A percentile compares a stretch with the other conserved stretches of the same genome.
phyloP scores from a whole-genome alignment of 1,140 invertebrate species.

The Akabosia matsudoensis region DNA sequence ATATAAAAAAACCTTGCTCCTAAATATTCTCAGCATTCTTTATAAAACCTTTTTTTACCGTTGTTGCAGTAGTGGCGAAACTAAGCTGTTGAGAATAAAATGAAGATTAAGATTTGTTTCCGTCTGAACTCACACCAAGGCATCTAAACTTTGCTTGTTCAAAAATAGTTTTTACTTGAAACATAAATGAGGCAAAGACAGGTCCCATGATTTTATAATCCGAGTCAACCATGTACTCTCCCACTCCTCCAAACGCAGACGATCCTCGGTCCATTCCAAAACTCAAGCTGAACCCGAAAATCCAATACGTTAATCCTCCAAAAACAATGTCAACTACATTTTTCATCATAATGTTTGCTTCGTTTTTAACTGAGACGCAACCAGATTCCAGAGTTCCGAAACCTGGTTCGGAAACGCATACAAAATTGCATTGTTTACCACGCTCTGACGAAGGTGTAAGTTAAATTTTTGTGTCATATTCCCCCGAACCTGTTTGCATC shows the following conservation, averaged over 20 bases:
- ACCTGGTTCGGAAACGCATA: no score
- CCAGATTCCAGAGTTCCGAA: conserved; percentile 90
- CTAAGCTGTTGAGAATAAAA: conserved; percentile 60
- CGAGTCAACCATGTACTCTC: conserved; percentile 56
- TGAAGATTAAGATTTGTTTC: not conserved
- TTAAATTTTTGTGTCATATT: not conserved
- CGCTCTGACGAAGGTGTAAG: not conserved
- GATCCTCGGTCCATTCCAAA: conserved; percentile 68
- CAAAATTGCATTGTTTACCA: conserved; percentile 18
- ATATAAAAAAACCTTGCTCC: no score
- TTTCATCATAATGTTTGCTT: conserved; percentile 95
- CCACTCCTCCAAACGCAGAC: conserved; percentile 67
- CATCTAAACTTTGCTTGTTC: no score
- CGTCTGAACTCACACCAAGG: no score
- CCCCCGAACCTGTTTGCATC: conserved; percentile 83
- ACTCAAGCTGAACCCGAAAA: conserved; percentile 87
- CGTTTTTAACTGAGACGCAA: conserved; percentile 87
- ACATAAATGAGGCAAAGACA: conserved; percentile 45
- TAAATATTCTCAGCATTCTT: no score
- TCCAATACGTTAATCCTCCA: conserved; percentile 66
- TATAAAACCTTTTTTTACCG: conserved; percentile 48
- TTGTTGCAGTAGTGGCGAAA: conserved; percentile 86
- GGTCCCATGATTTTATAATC: conserved; percentile 43
- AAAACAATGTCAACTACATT: conserved; percentile 73
- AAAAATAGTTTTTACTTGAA: conserved; percentile 15